phyloP scores from a whole-genome alignment of 2,113 vertebrate genomes.

The Coracopsis vasa region DNA sequence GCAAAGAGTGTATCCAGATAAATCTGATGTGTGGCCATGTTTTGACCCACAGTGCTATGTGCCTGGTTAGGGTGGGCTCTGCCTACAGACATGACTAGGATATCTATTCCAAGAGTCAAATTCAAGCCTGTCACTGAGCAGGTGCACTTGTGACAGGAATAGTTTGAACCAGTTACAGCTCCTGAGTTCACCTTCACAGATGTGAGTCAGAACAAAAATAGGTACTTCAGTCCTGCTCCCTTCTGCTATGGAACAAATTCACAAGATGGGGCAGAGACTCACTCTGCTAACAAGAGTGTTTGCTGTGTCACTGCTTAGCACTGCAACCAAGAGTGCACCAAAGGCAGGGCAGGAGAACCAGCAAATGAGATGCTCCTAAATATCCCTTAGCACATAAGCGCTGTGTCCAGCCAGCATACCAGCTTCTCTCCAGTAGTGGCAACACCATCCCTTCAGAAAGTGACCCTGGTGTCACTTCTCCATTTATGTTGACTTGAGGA shows the following conservation, averaged over 20 bases:
- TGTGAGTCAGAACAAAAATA: not conserved
- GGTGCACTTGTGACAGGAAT: not conserved
- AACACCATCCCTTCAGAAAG: not conserved
- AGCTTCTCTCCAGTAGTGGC: not conserved
- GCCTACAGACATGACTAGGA: not conserved
- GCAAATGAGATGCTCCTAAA: not conserved
- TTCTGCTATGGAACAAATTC: not conserved
- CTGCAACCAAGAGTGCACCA: not conserved
- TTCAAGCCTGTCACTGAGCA: not conserved
- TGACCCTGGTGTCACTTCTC: not conserved
- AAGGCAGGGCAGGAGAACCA: not conserved
- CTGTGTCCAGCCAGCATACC: not conserved
- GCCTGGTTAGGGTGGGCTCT: not conserved
- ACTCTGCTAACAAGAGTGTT: not conserved
- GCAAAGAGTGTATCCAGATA: not conserved
- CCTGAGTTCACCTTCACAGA: rapidly evolving
- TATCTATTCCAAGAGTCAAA: not conserved
- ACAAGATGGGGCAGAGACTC: not conserved
- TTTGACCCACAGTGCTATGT: not conserved
- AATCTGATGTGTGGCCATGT: not conserved
- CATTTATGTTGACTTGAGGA: not conserved
- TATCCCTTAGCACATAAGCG: not conserved
- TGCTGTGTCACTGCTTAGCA: not conserved
- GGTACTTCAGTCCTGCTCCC: not conserved
- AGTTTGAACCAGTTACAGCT: not conserved